phyloP scores from a whole-genome alignment of 2,888 invertebrate genomes.

The Osedax frankpressi region DNA sequence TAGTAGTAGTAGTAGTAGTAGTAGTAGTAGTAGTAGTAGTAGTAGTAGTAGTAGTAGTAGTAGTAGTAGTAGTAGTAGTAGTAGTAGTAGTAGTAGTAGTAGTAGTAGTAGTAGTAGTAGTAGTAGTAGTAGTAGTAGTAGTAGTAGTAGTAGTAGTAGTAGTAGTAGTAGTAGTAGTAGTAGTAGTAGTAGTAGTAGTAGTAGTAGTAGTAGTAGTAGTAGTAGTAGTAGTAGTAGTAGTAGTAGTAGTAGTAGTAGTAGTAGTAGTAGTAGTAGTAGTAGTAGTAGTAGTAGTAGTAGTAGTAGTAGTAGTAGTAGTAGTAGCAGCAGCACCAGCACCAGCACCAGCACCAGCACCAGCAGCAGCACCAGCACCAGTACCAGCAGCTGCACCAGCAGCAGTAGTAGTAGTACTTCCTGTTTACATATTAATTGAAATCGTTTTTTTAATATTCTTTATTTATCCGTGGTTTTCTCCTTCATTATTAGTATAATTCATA shows the following conservation, averaged over 20 bases:
- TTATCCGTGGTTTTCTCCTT: too few species aligned
- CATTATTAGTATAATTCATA: too few species aligned
- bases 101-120: background rate
- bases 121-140: background rate
- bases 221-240: background rate
- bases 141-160: background rate
- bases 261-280: background rate
- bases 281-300: background rate
- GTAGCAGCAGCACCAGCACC: background rate
- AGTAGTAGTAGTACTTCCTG: background rate
- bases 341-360: background rate
- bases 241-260: background rate
- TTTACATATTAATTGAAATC: too few species aligned
- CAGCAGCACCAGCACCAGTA: background rate
- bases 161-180: background rate
- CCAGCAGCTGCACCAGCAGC: background rate
- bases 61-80: background rate
- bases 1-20: background rate
- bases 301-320: background rate
- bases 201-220: background rate
- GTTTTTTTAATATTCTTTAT: too few species aligned
- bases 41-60: background rate
- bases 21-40: background rate
- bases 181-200: background rate
- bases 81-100: background rate